Evolutionary conservation across 2,113 vertebrate species (phyloP).

Genomic region (Octodon degus): DNA sequence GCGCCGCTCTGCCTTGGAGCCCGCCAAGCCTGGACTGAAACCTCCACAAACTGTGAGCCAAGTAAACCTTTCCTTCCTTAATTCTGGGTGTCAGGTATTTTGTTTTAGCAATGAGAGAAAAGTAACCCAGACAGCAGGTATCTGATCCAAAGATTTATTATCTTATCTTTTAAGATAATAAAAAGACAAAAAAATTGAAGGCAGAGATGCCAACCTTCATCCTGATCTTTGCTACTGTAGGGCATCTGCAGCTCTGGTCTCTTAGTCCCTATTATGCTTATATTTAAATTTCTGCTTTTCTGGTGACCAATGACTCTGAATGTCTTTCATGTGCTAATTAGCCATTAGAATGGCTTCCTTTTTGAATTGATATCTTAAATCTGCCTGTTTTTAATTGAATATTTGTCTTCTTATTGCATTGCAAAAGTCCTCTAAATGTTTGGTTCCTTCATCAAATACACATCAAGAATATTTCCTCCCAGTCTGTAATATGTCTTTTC

Average conservation of each 20-base stretch:
- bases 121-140: no score
- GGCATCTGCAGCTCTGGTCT: not conserved
- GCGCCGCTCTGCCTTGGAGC: no score
- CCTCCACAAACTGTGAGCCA: no score
- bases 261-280: not conserved
- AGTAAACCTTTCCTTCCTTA: no score
- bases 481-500: conserved; percentile 12
- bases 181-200: not conserved
- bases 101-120: no score
- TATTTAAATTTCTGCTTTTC: conserved; percentile 18
- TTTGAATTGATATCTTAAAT: conserved; percentile 4
- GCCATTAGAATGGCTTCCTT: not conserved
- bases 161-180: not conserved
- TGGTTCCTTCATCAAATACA: not conserved
- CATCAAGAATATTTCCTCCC: not conserved
- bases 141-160: not conserved
- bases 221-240: not conserved
- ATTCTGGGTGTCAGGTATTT: no score
- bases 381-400: not conserved
- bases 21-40: no score
- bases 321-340: not conserved
- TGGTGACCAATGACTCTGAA: not conserved
- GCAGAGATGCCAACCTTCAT: not conserved
- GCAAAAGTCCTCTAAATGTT: not conserved
- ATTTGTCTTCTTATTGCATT: not conserved